These are phyloP conservation scores for human (Homo sapiens) DNA, from an alignment of 2,113 vertebrate species.

Conservation along the genomic window GRCh38 chr2:157441001-157441500, in stretches of 20 bases:
- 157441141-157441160: slow-evolving; percentile 68
- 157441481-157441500: not conserved
- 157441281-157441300: slow-evolving; percentile 28
- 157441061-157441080: slow-evolving; percentile 37
- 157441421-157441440: not conserved
- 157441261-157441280: not conserved
- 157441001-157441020: slow-evolving; percentile 37
- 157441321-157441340: slow-evolving; percentile 40
- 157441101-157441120: slow-evolving; percentile 59
- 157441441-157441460: not conserved
- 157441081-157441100: slow-evolving; percentile 33
- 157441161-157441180: slow-evolving; percentile 60
- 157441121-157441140: slow-evolving; percentile 67
- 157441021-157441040: slow-evolving; percentile 18
- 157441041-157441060: slow-evolving; percentile 62
- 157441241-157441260: slow-evolving; percentile 33
- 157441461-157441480: not conserved
- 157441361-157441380: not conserved
- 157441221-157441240: not conserved
- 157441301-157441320: not conserved
- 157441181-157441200: slow-evolving; percentile 65
- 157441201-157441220: slow-evolving; percentile 70
- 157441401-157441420: slow-evolving; percentile 2
- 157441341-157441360: not conserved
- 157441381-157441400: not conserved